phyloP scores from a whole-genome alignment of 2,888 invertebrate species.

The Pristionchus arcanus region DNA sequence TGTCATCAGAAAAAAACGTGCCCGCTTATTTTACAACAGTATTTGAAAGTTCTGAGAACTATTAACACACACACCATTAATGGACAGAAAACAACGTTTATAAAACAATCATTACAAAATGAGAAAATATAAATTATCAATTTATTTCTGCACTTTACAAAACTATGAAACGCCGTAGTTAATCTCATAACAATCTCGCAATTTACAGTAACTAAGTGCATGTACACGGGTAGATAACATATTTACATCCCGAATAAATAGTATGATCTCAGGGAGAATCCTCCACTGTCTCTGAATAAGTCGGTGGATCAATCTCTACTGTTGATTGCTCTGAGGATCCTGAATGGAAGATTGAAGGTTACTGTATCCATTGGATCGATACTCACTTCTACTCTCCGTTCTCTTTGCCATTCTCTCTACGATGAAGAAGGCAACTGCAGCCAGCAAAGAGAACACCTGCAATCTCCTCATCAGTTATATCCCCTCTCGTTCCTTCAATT shows the following conservation, averaged over 20 bases:
- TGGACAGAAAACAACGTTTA: not conserved
- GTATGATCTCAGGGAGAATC: not conserved
- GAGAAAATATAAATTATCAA: not conserved
- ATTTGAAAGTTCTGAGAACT: slow-evolving; percentile 16
- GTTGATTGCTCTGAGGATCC: not conserved
- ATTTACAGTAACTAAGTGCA: slow-evolving; percentile 32
- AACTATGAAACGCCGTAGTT: not conserved
- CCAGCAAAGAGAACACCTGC: slow-evolving; percentile 64
- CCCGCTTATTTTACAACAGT: not conserved
- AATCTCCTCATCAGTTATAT: not conserved
- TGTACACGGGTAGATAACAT: not conserved
- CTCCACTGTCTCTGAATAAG: slow-evolving; percentile 37
- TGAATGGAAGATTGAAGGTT: slow-evolving; percentile 3
- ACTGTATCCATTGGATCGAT: slow-evolving; percentile 9
- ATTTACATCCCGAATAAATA: slow-evolving; percentile 40
- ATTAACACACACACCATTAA: slow-evolving; percentile 3
- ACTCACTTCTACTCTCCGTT: slow-evolving; percentile 39
- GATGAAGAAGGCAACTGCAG: slow-evolving; percentile 63
- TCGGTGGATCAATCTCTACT: slow-evolving; percentile 4
- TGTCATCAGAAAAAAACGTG: too few species aligned
- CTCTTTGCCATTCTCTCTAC: slow-evolving; percentile 57
- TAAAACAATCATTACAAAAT: not conserved
- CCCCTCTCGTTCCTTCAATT: not conserved
- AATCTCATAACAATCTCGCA: slow-evolving; percentile 35
- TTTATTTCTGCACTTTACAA: not conserved